Conservation (phyloP, 2,113 vertebrate species). For the Sapajus apella region DNA sequence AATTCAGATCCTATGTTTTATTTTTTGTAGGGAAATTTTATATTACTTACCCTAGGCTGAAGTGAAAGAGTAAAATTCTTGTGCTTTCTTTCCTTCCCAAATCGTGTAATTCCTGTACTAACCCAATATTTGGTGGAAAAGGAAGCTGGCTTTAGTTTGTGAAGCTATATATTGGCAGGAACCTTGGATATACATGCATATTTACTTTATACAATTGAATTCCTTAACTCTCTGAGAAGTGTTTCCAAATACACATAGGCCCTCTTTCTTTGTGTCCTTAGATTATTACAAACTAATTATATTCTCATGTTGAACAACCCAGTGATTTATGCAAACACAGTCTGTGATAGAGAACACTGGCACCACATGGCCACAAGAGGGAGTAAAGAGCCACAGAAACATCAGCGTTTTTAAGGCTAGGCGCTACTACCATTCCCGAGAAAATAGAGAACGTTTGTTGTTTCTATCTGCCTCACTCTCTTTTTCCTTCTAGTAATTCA, state of each 20-base stretch:
- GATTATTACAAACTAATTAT: background rate
- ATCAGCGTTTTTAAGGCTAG: background rate
- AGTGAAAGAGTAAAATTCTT: background rate
- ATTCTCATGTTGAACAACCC: background rate
- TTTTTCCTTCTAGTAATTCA: background rate
- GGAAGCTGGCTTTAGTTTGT: background rate
- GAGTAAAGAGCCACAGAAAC: constrained; percentile 42
- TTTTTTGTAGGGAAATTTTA: background rate
- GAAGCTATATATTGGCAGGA: background rate
- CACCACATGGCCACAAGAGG: constrained; percentile 45
- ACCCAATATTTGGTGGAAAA: background rate
- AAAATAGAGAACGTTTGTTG: background rate
- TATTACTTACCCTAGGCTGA: background rate
- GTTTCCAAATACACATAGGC: background rate
- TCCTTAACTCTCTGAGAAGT: background rate
- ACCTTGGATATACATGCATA: background rate
- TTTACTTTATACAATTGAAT: background rate
- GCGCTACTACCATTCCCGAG: background rate
- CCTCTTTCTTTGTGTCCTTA: background rate
- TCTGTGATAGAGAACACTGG: background rate
- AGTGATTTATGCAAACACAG: background rate
- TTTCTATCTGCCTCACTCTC: background rate
- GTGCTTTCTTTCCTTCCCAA: background rate
- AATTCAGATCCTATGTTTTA: background rate
- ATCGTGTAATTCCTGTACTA: background rate